phyloP scores from a whole-genome alignment of 2,888 invertebrate species.

The Archips xylosteana region DNA sequence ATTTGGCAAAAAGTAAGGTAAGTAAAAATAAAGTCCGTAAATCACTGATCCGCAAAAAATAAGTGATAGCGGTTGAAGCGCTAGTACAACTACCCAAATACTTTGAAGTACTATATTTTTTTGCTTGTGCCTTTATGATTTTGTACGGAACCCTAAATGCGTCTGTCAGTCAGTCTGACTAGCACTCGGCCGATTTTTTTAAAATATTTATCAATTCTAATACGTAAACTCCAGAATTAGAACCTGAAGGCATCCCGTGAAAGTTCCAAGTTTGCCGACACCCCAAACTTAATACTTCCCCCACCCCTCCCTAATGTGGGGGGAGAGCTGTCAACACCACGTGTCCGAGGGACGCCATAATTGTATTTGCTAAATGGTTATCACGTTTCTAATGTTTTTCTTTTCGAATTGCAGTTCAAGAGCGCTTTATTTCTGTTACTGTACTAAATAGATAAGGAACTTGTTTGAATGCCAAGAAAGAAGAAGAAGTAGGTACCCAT shows the following conservation, averaged over 20 bases:
- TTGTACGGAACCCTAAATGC: too few relatives aligned
- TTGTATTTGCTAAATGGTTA: slow-evolving; percentile 41
- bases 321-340: slow-evolving; percentile 31
- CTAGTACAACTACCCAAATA: too few relatives aligned
- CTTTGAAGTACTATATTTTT: too few relatives aligned
- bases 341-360: slow-evolving; percentile 37
- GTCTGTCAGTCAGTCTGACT: too few relatives aligned
- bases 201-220: not conserved
- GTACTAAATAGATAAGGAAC: not conserved
- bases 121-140: too few relatives aligned
- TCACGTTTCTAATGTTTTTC: slow-evolving; percentile 37
- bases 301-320: not conserved
- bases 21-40: too few relatives aligned
- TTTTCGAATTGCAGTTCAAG: slow-evolving; percentile 14
- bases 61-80: too few relatives aligned
- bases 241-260: not conserved
- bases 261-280: slow-evolving; percentile 13
- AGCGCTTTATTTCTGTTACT: slow-evolving; percentile 10
- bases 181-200: not conserved
- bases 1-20: too few relatives aligned
- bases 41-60: too few relatives aligned
- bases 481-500: too few relatives aligned
- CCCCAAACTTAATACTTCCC: slow-evolving; percentile 16
- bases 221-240: not conserved
- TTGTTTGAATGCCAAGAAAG: too few relatives aligned